Base-by-base conservation (phyloP, 2,888 invertebrate species). In the Dolomedes plantarius region DNA sequence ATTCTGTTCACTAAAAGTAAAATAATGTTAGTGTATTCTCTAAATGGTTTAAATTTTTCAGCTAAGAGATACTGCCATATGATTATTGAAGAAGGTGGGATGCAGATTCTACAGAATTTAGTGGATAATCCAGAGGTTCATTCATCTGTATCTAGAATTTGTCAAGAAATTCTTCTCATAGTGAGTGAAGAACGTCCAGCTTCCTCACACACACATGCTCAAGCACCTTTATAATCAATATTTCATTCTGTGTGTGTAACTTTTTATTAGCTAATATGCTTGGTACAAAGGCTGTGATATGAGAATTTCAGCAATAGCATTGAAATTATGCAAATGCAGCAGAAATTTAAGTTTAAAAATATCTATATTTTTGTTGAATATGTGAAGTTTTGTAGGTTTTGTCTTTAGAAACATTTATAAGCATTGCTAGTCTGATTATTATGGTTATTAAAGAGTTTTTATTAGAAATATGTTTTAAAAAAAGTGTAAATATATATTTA, bases 41-140 rank as follows among this genome's bases (percentile, higher is more conserved):
- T n/a, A n/a, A n/a, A n/a, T n/a, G n/a, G n/a, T n/a, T n/a, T n/a
- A n/a, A n/a, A n/a, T n/a, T n/a, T 69, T 39, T 81, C 90, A 94
- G 94, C 94, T 6, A 93, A 93, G 90, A 92, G 94, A 31, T 95
- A 95, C 90, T 94, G 94, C 90, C 92, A 92, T 62, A 94, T 94
- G 94, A 90, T 95, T 80, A 91, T 92, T 74, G 92, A 93, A 85
- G 94, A 94, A 90, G 93, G 93, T 29, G 94, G 94, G 2, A 92
- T 93, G 39, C 91, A 91, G n/a, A 92, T 94, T 75, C 90, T 94
- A 62, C 91, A 82, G 89, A 91, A 91, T 64, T 91, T 93, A 50
- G 88, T 92, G 28, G 90, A 91, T 23, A 91, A 91, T 78, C 89
- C 87, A 27, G 68, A 74, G 23, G 78, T 88, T 23, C 50, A 88